Percentiles rank a stretch among this genome's conserved stretches.
These are phyloP conservation scores for Gambusia holbrooki DNA, from an alignment of 2,113 vertebrate genomes.

Conservation along the genomic window DNA sequence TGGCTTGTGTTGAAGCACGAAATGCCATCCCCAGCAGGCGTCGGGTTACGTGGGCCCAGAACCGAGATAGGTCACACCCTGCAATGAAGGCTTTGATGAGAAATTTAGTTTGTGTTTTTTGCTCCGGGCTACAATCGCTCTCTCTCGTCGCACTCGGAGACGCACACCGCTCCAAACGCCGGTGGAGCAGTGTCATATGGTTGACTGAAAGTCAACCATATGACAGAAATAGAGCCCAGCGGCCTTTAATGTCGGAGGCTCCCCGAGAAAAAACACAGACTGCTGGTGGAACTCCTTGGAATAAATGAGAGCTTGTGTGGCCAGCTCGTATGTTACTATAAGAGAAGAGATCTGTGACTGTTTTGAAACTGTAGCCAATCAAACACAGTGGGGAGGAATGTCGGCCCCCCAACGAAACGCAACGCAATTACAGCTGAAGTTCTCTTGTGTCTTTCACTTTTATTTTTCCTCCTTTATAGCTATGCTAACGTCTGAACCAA, in stretches of 20 bases:
- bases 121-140: constrained; percentile 53
- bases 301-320: constrained; percentile 68
- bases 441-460: constrained; percentile 18
- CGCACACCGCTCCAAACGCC: constrained; percentile 30
- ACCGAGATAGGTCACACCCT: constrained; percentile 66
- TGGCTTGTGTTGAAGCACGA: constrained; percentile 67
- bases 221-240: constrained; percentile 69
- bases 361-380: constrained; percentile 58
- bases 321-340: constrained; percentile 53
- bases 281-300: constrained; percentile 55
- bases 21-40: constrained; percentile 67
- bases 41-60: constrained; percentile 74
- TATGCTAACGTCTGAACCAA: not conserved
- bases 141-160: constrained; percentile 29
- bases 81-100: constrained; percentile 66
- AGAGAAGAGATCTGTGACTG: constrained; percentile 43
- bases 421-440: constrained; percentile 47
- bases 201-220: constrained; percentile 59
- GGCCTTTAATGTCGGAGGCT: constrained; percentile 65
- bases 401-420: constrained; percentile 24
- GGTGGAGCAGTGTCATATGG: too few species aligned
- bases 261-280: constrained; percentile 55
- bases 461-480: constrained; percentile 1
- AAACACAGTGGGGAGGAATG: constrained; percentile 49
- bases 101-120: too few species aligned